These are phyloP conservation scores for Struthio camelus DNA, from an alignment of 2,113 vertebrate species.

Conservation along the genomic window DNA sequence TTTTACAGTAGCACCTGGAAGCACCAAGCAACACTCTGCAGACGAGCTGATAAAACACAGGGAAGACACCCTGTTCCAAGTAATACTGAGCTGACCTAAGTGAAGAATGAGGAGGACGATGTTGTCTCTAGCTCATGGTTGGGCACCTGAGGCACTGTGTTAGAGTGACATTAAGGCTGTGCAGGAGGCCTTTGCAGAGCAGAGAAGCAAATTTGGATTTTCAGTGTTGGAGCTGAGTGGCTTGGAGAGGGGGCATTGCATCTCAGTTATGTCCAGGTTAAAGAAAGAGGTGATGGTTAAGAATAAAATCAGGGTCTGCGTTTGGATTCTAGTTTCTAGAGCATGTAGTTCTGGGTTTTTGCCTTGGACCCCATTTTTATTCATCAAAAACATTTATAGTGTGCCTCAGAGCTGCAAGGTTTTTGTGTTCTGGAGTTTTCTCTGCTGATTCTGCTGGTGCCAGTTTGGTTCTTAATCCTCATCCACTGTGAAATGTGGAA, in stretches of 20 bases:
- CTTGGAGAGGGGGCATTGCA: no score
- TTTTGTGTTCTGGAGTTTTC: background rate
- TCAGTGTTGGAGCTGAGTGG: no score
- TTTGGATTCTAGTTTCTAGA: background rate
- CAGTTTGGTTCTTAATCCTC: background rate
- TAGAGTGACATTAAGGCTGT: no score
- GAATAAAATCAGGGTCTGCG: background rate
- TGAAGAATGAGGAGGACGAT: background rate
- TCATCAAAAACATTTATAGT: background rate
- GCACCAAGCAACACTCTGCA: background rate
- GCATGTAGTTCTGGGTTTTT: background rate
- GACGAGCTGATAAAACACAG: background rate
- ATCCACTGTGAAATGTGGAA: background rate
- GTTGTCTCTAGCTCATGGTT: no score
- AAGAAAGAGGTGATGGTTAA: background rate
- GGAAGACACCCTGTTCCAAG: background rate
- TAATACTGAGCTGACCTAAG: no score
- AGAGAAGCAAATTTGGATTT: no score
- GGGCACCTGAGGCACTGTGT: no score
- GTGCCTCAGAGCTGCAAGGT: no score
- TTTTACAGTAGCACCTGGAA: background rate
- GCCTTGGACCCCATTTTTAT: background rate
- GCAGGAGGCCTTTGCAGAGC: no score
- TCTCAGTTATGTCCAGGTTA: background rate
- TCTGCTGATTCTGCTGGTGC: background rate